Evolutionary conservation across 2,113 vertebrate species (phyloP).

Genomic region (Centropus unirufus): DNA sequence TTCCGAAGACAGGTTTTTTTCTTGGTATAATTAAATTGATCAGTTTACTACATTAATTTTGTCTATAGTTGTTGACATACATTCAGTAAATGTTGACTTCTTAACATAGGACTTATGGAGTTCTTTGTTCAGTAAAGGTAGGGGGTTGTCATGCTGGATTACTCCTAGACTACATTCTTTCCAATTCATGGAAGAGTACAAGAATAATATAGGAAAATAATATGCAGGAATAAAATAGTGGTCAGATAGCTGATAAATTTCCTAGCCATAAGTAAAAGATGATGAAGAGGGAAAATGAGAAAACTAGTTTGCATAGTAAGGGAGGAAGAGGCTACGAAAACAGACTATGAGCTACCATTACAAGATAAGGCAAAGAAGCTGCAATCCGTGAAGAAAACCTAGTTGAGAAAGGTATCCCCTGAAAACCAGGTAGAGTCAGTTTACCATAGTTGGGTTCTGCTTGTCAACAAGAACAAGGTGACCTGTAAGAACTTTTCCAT

Average conservation of each 20-base stretch:
- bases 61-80: background rate
- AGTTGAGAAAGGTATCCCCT: background rate
- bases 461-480: background rate
- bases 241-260: background rate
- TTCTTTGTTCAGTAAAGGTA: background rate
- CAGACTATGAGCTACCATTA: background rate
- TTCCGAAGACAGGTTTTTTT: background rate
- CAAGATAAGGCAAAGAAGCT: background rate
- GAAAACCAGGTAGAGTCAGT: background rate
- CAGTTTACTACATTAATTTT: background rate
- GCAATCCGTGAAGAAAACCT: background rate
- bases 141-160: background rate
- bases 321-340: background rate
- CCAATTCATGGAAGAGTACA: background rate
- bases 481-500: background rate
- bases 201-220: no score
- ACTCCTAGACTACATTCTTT: background rate
- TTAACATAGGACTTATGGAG: accelerated
- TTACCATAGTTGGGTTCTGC: background rate
- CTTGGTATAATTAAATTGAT: background rate
- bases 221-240: background rate
- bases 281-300: background rate
- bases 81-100: background rate
- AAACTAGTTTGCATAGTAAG: background rate
- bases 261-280: background rate